Evolutionary conservation across 2,888 invertebrate genomes (phyloP), one percentile per base, ranked within the genome.

Genomic region (Tipula unca): DNA sequence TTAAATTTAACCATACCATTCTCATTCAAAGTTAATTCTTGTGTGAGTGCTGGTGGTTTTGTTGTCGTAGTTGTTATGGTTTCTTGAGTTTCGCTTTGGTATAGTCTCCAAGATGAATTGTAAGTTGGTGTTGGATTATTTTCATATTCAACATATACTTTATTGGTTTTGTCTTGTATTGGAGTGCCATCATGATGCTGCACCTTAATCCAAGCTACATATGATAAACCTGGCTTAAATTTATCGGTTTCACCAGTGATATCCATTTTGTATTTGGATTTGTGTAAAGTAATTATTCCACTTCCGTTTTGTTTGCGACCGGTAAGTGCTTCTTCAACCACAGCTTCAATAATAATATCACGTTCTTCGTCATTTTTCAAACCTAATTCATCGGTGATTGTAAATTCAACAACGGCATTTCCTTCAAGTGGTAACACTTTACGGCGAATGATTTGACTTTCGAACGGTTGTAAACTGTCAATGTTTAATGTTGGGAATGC

Each of bases 251-350:
- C 95, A 88, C 95, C 94, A 25, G 97, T 93, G 85, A 96, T 92
- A 86, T 95, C 93, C 91, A 97, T 92, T 87, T 94, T 94, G 88
- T 96, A 95, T 87, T 94, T 94, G 89, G 95, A 94, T 86, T 94
- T 94, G 90, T 96, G 97, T 6, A 98, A 91, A 85, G 94, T 93
- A 48, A 97, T 92, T 87, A 95, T 92, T 1, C 94, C 92, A 0
- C 95, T 93, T 17, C 95, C 94, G 89, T 96, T 97, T 89, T 98
- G 96, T 88, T 95, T 94, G 85, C 97, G 93, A 1, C 90, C 91
- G 1, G 98, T 98, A 87, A 97, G 92, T 86, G 94, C 94, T 92
- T 99, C 99, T 90, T 98, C 97, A 1, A 99, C 94, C 5, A 96
- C 95, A 0, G 97, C 98, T 89, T 97, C 95, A 84, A 98, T 93